A percentile compares a stretch with the other conserved stretches of the same genome.
Conservation (phyloP, 2,113 vertebrate genomes). For the Hippocampus comes region DNA sequence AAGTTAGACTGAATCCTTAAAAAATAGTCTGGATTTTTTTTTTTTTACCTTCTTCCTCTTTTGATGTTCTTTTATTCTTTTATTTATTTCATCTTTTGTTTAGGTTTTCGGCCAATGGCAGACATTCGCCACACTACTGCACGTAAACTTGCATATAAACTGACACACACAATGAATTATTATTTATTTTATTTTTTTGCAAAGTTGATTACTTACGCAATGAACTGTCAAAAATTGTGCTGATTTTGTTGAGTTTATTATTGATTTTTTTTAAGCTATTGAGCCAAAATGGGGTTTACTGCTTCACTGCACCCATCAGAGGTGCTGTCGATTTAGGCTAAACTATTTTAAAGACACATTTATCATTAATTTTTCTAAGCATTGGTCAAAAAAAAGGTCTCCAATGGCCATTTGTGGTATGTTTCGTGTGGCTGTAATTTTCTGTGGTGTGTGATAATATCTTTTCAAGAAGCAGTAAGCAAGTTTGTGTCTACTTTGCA, state of each 20-base stretch:
- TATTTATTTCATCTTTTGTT: neutral
- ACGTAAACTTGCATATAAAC: neutral
- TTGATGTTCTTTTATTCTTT: neutral
- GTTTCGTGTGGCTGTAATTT: neutral
- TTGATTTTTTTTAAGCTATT: no score
- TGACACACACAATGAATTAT: neutral
- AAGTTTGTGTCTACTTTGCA: neutral
- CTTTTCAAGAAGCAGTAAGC: no score
- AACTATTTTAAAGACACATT: neutral
- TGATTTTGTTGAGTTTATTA: no score
- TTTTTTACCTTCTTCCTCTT: no score
- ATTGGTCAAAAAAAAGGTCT: neutral
- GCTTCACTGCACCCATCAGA: no score
- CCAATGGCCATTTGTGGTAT: neutral
- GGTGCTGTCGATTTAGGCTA: neutral
- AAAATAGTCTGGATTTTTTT: no score
- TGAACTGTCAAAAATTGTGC: no score
- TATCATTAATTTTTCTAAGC: neutral
- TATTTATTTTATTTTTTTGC: no score
- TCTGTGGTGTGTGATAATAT: neutral
- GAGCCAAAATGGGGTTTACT: no score
- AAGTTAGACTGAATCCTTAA: no score
- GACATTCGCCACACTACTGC: neutral
- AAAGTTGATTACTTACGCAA: no score
- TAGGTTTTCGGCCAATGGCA: neutral